phyloP scores from a whole-genome alignment of 2,113 vertebrate species.

The Silurus asotus region DNA sequence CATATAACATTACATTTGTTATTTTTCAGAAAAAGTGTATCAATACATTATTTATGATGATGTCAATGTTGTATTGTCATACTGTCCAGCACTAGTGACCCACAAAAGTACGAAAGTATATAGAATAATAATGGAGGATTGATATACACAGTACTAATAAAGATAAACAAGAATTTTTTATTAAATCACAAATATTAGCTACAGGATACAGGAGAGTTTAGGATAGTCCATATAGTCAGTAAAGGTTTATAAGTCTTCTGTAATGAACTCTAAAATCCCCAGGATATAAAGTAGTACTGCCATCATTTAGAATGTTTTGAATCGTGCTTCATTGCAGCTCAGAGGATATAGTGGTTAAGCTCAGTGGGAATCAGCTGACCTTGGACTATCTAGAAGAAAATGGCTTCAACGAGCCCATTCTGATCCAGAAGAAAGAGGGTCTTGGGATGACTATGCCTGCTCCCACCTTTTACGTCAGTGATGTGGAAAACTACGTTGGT shows the following conservation, averaged over 20 bases:
- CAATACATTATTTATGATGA: no score
- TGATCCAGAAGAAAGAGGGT: constrained; percentile 93
- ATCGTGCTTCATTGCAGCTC: constrained; percentile 72
- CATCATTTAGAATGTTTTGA: background rate
- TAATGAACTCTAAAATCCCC: no score
- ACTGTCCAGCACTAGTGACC: background rate
- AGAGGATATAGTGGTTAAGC: constrained; percentile 89
- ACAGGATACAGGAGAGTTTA: background rate
- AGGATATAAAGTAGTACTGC: background rate
- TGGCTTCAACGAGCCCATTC: constrained; percentile 91
- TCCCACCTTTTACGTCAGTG: constrained; percentile 97
- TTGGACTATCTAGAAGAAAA: constrained; percentile 90
- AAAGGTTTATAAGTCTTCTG: background rate
- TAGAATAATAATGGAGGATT: background rate
- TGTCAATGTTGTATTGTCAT: background rate
- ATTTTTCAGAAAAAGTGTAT: no score
- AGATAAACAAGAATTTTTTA: background rate
- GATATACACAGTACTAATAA: background rate
- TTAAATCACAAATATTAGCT: background rate
- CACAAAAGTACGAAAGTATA: background rate
- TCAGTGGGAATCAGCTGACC: constrained; percentile 85
- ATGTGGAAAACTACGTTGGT: constrained; percentile 97
- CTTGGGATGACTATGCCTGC: constrained; percentile 87
- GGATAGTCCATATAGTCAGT: background rate
- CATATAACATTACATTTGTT: no score